Percentiles rank a stretch among this genome's conserved stretches.
phyloP scores from a whole-genome alignment of 2,797 vertebrate genomes.

The Enteromius afrohamiltoni region DNA sequence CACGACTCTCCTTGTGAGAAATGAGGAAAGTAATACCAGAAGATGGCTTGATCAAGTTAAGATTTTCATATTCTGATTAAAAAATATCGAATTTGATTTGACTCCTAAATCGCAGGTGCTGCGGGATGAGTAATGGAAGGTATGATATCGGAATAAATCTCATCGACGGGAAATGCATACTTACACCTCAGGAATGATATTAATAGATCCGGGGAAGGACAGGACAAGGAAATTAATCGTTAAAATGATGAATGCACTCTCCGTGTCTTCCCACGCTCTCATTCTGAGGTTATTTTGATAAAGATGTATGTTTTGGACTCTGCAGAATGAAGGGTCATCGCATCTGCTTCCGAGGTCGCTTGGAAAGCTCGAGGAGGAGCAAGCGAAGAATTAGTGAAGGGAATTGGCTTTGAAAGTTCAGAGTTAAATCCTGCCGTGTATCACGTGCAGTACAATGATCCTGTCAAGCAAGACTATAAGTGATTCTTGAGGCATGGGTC shows the following conservation, averaged over 20 bases:
- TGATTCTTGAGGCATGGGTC: neutral
- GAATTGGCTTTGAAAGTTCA: slow-evolving; percentile 13
- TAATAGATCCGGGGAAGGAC: slow-evolving; percentile 79
- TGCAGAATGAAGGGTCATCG: slow-evolving; percentile 74
- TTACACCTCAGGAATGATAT: slow-evolving; percentile 74
- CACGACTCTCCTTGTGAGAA: slow-evolving; percentile 38
- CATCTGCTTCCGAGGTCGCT: slow-evolving; percentile 78
- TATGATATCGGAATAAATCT: slow-evolving; percentile 82
- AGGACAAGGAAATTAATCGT: slow-evolving; percentile 79
- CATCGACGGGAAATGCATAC: slow-evolving; percentile 64
- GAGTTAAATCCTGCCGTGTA: slow-evolving; percentile 1
- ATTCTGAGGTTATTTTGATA: slow-evolving; percentile 80
- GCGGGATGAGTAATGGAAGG: slow-evolving; percentile 78
- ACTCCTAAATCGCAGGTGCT: slow-evolving; percentile 60
- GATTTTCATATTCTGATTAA: slow-evolving; percentile 65
- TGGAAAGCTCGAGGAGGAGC: slow-evolving; percentile 73
- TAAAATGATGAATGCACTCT: slow-evolving; percentile 79
- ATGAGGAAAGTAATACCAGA: slow-evolving; percentile 52
- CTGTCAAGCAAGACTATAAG: neutral
- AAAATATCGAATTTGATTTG: slow-evolving; percentile 57
- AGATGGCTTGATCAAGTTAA: slow-evolving; percentile 54
- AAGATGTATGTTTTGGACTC: slow-evolving; percentile 79
- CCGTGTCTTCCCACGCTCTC: slow-evolving; percentile 78
- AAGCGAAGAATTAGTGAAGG: slow-evolving; percentile 61
- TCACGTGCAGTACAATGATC: neutral